Base-by-base conservation (phyloP, 2,113 vertebrate genomes). In the Myiopsitta monachus region DNA sequence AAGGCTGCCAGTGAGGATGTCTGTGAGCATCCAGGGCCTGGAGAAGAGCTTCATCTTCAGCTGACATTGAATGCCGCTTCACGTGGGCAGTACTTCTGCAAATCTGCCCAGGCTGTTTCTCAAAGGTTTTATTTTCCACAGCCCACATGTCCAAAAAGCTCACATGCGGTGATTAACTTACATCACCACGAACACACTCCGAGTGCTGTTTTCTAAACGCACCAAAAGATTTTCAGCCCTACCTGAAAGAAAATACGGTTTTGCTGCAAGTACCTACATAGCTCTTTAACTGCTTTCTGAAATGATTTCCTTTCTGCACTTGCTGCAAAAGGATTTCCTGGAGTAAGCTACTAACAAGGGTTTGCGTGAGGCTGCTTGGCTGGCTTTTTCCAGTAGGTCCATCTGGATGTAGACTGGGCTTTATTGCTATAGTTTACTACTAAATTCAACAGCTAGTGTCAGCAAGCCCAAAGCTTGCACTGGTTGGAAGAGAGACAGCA, bases 281-380 rank as follows among this genome's bases (percentile, higher is more conserved):
- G 33, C 4, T 66, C 70, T 79, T 47, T 30, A 92, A 62, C 33
- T 63, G 18, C 67, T 70, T 74, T 94, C 86, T 83, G 81, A 86
- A 82, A 82, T 28, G 11, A 22, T 79, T 93, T 92, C 77, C 52
- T 33, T 82, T 95, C 72, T 73, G 44, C 22, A 87, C 62, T 1
- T 2, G 28, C 78, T 91, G 63, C 81, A 90, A 72, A 78, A 75
- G 86, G 63, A 84, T 94, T 93, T 96, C 94, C 74, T 89, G 81
- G 26, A 87, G 51, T 26, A 31, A 91, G 69, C 69, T 57, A 66
- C 80, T 19, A 69, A 76, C 38, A 31, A 73, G 27, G 21, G 44
- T 28, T 76, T 64, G 69, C 0, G 1, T 41, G 87, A 82, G 62
- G 84, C 7, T 0, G 0, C 62, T 95, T 11, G 1, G 74, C 26